These are phyloP conservation scores for Phengaris alcon DNA, from an alignment of 2,888 invertebrate genomes.

Conservation along the genomic window DNA sequence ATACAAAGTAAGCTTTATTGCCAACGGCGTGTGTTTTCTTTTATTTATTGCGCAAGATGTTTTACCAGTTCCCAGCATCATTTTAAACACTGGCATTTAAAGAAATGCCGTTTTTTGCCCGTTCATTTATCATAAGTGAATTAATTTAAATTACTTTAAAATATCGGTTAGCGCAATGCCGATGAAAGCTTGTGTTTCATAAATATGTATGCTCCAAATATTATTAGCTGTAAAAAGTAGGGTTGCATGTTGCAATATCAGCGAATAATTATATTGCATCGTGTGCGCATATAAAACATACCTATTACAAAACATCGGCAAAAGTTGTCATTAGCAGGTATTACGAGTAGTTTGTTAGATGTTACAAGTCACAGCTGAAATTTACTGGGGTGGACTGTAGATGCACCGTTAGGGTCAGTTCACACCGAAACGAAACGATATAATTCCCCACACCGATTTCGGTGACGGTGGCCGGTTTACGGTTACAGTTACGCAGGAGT, in stretches of 20 bases:
- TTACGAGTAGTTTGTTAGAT: too few relatives aligned
- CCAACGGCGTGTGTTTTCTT: constrained; percentile 33
- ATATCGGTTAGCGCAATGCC: constrained; percentile 66
- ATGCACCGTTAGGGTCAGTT: too few relatives aligned
- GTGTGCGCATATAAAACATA: background rate
- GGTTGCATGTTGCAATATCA: constrained; percentile 39
- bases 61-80: constrained; percentile 60
- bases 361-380: too few relatives aligned
- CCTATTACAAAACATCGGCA: too few relatives aligned
- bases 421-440: too few relatives aligned
- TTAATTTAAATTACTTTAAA: constrained; percentile 74
- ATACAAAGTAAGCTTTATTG: constrained; percentile 38
- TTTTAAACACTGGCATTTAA: constrained; percentile 60
- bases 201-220: constrained; percentile 56
- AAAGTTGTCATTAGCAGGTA: too few relatives aligned
- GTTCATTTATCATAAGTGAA: constrained; percentile 70
- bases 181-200: constrained; percentile 41
- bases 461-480: too few relatives aligned
- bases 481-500: too few relatives aligned
- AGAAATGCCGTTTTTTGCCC: constrained; percentile 61
- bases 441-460: too few relatives aligned
- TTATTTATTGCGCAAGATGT: constrained; percentile 42
- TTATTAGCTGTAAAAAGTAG: constrained; percentile 39
- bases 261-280: background rate
- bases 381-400: too few relatives aligned